Percentiles rank a stretch among this genome's conserved stretches.
phyloP scores from a whole-genome alignment of 2,888 invertebrate genomes.

The Caenorhabditis sulstoni region DNA sequence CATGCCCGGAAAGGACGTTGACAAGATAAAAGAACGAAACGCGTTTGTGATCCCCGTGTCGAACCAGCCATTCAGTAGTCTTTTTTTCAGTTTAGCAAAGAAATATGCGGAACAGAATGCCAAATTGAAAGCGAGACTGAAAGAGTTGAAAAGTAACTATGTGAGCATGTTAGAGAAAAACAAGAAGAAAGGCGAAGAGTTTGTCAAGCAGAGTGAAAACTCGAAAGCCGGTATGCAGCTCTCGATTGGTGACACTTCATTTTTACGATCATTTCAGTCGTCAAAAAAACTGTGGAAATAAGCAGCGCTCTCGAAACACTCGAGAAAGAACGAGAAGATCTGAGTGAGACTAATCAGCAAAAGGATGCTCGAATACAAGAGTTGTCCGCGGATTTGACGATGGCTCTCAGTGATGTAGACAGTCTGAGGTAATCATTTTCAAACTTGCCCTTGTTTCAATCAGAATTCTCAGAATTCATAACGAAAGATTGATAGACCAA shows the following conservation, averaged over 20 bases:
- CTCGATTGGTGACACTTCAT: too few relatives aligned
- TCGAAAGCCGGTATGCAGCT: conserved; percentile 51
- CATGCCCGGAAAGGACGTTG: neutral
- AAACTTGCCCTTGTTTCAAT: neutral
- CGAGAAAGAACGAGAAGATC: conserved; percentile 30
- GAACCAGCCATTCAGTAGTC: neutral
- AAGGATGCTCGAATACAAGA: conserved; percentile 10
- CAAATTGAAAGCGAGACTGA: conserved; percentile 49
- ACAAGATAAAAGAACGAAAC: conserved; percentile 23
- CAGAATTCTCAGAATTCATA: conserved; percentile 54
- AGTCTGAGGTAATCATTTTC: conserved; percentile 55
- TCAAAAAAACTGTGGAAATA: conserved; percentile 43
- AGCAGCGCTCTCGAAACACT: conserved; percentile 5
- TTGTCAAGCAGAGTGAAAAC: conserved; percentile 35
- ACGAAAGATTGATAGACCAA: conserved; percentile 42
- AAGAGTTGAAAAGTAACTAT: conserved; percentile 47
- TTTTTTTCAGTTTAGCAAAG: conserved; percentile 56
- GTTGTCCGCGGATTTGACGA: conserved; percentile 36
- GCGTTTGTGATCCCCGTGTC: neutral
- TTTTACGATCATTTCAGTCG: too few relatives aligned
- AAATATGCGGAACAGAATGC: conserved; percentile 63
- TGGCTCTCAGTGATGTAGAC: conserved; percentile 55
- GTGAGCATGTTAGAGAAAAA: conserved; percentile 22
- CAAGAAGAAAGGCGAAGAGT: conserved; percentile 43
- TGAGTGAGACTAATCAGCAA: conserved; percentile 24